phyloP scores from a whole-genome alignment of 2,113 vertebrate genomes.

The Oncorhynchus nerka region DNA sequence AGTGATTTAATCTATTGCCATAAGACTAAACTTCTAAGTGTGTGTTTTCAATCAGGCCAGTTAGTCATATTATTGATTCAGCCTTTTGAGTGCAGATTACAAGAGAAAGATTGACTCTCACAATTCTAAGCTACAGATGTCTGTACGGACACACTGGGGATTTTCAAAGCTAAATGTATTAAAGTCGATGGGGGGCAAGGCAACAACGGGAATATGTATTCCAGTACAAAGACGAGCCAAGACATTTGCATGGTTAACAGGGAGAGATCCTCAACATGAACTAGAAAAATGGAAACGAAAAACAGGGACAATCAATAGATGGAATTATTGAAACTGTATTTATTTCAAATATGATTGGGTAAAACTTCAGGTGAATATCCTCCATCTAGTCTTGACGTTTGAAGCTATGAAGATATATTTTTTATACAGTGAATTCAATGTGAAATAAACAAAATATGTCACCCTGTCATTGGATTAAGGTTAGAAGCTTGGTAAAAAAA shows the following conservation, averaged over 20 bases:
- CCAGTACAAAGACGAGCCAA: constrained; percentile 66
- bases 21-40: constrained; percentile 19
- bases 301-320: neutral
- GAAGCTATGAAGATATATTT: no score
- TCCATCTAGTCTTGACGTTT: no score
- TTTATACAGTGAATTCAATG: no score
- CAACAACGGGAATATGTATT: constrained; percentile 27
- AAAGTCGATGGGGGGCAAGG: constrained; percentile 47
- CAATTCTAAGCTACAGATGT: constrained; percentile 58
- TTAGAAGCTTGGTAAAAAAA: no score
- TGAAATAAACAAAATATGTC: no score
- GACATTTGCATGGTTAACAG: constrained; percentile 72
- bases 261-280: constrained; percentile 55
- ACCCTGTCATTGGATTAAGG: no score
- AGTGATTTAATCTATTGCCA: constrained; percentile 45
- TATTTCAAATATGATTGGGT: no score
- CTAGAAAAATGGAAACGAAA: constrained; percentile 40
- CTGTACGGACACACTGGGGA: constrained; percentile 58
- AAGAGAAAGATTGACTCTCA: constrained; percentile 56
- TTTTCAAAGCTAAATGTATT: constrained; percentile 65
- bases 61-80: constrained; percentile 39
- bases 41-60: neutral
- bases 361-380: no score
- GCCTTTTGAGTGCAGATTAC: constrained; percentile 10
- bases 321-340: no score